These are phyloP conservation scores for Coregonus clupeaformis DNA, from an alignment of 2,113 vertebrate species.

Conservation along the genomic window DNA sequence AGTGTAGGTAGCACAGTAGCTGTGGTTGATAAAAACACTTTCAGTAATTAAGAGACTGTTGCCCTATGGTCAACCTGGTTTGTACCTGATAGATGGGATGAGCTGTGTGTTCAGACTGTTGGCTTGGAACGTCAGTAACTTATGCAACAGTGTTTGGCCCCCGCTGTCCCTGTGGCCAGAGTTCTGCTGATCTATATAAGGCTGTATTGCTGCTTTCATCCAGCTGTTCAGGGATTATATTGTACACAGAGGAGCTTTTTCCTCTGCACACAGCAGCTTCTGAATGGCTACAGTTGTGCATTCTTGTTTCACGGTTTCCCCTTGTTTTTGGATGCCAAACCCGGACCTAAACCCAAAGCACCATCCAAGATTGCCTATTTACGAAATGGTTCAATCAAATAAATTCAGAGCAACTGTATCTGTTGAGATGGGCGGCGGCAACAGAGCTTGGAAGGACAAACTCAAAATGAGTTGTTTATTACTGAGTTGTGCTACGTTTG, in stretches of 20 bases:
- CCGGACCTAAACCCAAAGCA: background rate
- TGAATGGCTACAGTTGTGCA: conserved; percentile 21
- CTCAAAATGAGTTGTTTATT: background rate
- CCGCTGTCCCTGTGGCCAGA: conserved; percentile 32
- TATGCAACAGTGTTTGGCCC: conserved; percentile 49
- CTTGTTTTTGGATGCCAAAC: background rate
- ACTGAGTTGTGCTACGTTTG: background rate
- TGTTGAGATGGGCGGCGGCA: background rate
- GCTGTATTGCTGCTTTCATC: conserved; percentile 42
- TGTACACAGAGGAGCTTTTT: conserved; percentile 45
- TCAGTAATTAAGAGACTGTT: background rate
- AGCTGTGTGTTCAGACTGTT: conserved; percentile 9
- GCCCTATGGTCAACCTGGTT: background rate
- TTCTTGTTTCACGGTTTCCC: conserved; percentile 13
- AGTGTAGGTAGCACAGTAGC: no score
- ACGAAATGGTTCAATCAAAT: no score
- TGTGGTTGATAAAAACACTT: no score
- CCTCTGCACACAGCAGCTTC: conserved; percentile 22
- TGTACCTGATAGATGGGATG: background rate
- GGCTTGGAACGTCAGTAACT: conserved; percentile 24
- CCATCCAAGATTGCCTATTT: no score
- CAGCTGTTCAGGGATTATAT: conserved; percentile 57
- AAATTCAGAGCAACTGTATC: background rate
- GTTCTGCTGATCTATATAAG: conserved; percentile 43
- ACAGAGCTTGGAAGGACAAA: background rate